Conservation (phyloP, 2,113 vertebrate genomes). For the Electrona antarctica region DNA sequence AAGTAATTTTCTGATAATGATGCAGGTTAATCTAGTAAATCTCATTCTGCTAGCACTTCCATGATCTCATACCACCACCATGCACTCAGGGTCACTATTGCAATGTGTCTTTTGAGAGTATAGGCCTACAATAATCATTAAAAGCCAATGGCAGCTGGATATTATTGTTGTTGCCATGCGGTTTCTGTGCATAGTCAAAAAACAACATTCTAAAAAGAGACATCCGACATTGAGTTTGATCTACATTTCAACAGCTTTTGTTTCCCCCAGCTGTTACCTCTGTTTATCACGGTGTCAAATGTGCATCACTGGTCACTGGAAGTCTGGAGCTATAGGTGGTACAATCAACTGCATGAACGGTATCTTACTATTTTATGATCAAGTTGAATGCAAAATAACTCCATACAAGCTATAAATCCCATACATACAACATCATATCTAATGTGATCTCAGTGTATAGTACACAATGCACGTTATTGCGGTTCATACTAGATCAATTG, state of each 20-base stretch:
- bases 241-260: slow-evolving; percentile 68
- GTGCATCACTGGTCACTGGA: slow-evolving; percentile 18
- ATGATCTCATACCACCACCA: slow-evolving; percentile 1
- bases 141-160: slow-evolving; percentile 4
- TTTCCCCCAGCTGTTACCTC: slow-evolving; percentile 41
- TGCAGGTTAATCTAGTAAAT: not conserved
- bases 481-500: not conserved
- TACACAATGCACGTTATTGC: not conserved
- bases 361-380: not conserved
- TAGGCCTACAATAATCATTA: not conserved
- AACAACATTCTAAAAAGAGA: slow-evolving; percentile 50
- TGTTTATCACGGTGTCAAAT: slow-evolving; percentile 29
- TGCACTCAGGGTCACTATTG: not conserved
- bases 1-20: not conserved
- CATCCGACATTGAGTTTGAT: slow-evolving; percentile 38
- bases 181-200: slow-evolving; percentile 18
- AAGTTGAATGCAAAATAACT: no score
- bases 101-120: not conserved
- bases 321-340: not conserved
- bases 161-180: slow-evolving; percentile 4
- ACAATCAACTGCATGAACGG: not conserved
- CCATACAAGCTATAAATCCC: no score
- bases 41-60: slow-evolving; percentile 1
- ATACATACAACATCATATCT: no score
- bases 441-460: not conserved